phyloP scores from a whole-genome alignment of 1,140 invertebrate genomes.

The Apis cerana region DNA sequence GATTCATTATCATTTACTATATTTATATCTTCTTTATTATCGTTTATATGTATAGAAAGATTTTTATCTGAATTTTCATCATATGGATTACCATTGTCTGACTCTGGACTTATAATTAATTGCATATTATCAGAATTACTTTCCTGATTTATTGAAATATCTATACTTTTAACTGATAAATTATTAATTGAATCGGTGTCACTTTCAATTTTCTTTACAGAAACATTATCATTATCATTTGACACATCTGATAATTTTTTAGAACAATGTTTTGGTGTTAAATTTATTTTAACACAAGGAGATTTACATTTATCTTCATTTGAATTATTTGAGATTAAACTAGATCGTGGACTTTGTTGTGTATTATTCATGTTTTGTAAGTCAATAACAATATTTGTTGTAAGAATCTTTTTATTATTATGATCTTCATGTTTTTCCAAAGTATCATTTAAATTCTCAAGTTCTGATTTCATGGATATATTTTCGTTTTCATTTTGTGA shows the following conservation, averaged over 20 bases:
- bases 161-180: neutral
- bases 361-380: constrained; percentile 5
- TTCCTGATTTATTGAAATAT: neutral
- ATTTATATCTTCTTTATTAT: neutral
- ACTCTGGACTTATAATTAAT: neutral
- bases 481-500: constrained; percentile 25
- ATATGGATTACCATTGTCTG: neutral
- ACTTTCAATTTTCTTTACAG: neutral
- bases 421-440: constrained; percentile 33
- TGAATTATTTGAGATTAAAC: neutral
- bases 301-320: constrained; percentile 37
- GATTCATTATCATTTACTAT: neutral
- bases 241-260: constrained; percentile 27
- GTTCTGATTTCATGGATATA: constrained; percentile 11
- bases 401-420: constrained; percentile 62
- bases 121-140: constrained; percentile 17
- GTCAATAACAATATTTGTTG: constrained; percentile 26
- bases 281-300: neutral
- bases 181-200: neutral
- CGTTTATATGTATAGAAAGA: neutral
- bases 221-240: neutral
- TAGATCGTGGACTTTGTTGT: neutral
- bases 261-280: neutral
- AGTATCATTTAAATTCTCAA: constrained; percentile 33
- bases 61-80: constrained; percentile 8